Base-by-base conservation (phyloP, 2,888 invertebrate genomes). In the Isoperla grammatica region DNA sequence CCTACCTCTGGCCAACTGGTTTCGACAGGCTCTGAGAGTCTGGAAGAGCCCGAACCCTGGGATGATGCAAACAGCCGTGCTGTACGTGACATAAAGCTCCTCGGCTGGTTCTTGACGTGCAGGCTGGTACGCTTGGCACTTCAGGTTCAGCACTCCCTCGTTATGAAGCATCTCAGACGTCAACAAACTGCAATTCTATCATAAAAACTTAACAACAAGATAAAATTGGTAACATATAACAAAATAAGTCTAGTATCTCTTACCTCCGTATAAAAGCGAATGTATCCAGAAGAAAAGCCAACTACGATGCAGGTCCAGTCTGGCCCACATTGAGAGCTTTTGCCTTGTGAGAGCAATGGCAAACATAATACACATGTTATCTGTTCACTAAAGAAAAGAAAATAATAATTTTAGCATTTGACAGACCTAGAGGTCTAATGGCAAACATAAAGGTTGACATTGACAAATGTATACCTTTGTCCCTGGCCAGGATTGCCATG, bases 231-330 rank as follows among this genome's bases (percentile, higher is more conserved):
- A 45, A 17, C 11, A 15, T 15, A 2, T 45, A 45, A 15, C 45
- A 15, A 19, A 6, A 13, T 15, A 13, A 9, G 4, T 2, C 5
- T 5, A 22, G 23, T 22, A 12, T 29, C n/a, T 22, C 68, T 68
- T 71, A 79, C 79, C 73, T 96, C 95, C 1, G 93, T 92, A 71
- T 92, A 95, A 75, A 95, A 93, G 63, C 88, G 80, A 11, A 96
- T 80, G 76, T 81, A 83, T 15, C 97, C 97, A 66, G 90, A 87
- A 67, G 83, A 85, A 69, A 90, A 88, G 12, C 96, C 97, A 60
- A 94, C 81, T 62, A 88, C 83, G 62, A 96, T 81, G 71, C 94
- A 95, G 12, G 93, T 95, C 96, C 96, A 97, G 72, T 97, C 96
- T 22, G 91, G 85, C 5, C 84, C 85, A 70, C 86, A 78, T 46